Evolutionary conservation across 2,797 vertebrate genomes (phyloP).

Genomic region (Peromyscus eremicus): DNA sequence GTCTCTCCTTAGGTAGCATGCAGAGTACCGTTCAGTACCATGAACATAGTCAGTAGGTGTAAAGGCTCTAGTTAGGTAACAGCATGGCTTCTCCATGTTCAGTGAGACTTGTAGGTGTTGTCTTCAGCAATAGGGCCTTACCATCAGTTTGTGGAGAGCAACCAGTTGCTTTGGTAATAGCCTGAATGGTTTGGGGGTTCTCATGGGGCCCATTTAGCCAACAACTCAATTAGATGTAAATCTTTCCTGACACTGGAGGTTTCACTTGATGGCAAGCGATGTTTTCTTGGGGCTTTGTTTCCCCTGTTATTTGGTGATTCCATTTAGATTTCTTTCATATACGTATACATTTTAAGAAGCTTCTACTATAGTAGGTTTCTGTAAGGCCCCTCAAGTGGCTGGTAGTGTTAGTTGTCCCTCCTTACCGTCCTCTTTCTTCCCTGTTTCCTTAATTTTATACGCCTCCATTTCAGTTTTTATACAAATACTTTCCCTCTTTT

Average conservation of each 20-base stretch:
- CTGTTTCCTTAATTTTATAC: background rate
- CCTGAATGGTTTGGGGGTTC: background rate
- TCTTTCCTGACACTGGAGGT: background rate
- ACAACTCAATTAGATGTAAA: background rate
- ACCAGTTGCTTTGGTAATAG: background rate
- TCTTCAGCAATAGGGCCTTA: background rate
- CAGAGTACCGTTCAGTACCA: too few relatives aligned
- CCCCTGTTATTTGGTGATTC: background rate
- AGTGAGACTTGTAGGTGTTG: background rate
- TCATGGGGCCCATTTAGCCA: background rate
- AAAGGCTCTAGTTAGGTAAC: background rate
- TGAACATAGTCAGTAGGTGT: too few relatives aligned
- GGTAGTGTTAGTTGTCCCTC: background rate
- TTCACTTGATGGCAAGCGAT: background rate
- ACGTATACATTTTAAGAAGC: background rate
- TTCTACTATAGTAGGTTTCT: too few relatives aligned
- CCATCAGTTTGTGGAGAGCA: background rate
- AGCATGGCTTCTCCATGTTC: background rate
- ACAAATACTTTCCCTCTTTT: background rate
- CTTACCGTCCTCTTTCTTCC: background rate
- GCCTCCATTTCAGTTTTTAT: background rate
- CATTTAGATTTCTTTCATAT: background rate
- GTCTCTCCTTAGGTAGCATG: background rate
- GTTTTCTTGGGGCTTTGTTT: background rate
- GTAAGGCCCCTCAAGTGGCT: background rate